phyloP scores from a whole-genome alignment of 2,888 invertebrate species.

The Aphidius colemani region DNA sequence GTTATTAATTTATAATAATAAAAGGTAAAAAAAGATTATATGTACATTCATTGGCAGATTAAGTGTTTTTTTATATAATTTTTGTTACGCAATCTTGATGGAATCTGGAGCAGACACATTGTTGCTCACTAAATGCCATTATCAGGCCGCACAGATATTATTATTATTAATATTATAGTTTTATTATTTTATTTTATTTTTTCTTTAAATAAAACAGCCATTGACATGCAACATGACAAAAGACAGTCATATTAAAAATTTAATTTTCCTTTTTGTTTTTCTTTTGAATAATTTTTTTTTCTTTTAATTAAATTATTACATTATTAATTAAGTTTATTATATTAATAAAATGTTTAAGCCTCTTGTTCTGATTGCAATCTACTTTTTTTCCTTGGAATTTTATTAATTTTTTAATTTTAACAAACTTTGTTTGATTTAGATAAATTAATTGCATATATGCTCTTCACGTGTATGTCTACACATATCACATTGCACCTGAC shows the following conservation, averaged over 20 bases:
- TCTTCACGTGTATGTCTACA: slow-evolving; percentile 81
- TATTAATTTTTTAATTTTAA: slow-evolving; percentile 30
- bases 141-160: slow-evolving; percentile 16
- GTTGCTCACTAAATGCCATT: too few species aligned
- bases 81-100: slow-evolving; percentile 1
- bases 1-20: slow-evolving; percentile 31
- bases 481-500: slow-evolving; percentile 82
- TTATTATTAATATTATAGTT: slow-evolving; percentile 8
- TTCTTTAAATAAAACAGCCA: slow-evolving; percentile 11
- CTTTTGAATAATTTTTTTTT: neutral
- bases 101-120: too few species aligned
- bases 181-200: slow-evolving; percentile 2
- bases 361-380: slow-evolving; percentile 7
- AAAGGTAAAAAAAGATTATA: slow-evolving; percentile 37
- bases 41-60: slow-evolving; percentile 53
- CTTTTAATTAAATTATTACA: slow-evolving; percentile 10
- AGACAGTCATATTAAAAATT: slow-evolving; percentile 19
- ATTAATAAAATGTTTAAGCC: slow-evolving; percentile 2
- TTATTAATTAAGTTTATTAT: too few species aligned
- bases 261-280: neutral
- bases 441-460: slow-evolving; percentile 79
- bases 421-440: slow-evolving; percentile 32
- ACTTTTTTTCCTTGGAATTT: slow-evolving; percentile 18
- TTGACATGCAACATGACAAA: slow-evolving; percentile 9
- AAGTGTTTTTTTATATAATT: slow-evolving; percentile 27